Evolutionary conservation across 1,140 invertebrate species (phyloP), one percentile per base, ranked within the genome.

Genomic region (Zaprionus ornatus): DNA sequence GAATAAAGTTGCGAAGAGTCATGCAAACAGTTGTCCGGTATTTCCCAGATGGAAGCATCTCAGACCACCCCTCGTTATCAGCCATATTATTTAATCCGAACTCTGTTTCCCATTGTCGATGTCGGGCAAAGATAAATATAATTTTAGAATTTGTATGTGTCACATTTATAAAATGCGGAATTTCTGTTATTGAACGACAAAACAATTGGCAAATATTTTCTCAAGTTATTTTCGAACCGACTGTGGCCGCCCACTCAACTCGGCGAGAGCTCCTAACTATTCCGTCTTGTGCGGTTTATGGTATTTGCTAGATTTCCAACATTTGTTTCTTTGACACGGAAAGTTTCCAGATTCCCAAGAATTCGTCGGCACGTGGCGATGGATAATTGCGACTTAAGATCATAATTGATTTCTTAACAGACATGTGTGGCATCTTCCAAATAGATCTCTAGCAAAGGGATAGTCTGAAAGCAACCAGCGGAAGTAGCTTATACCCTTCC

Each of bases 81-180:
- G 79, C 72, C n/a, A 23, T 75, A 76, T 75, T 83, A 83, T 83
- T 79, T 75, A 83, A 83, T 63, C 48, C 55, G 9, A 66, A 74
- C 50, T 82, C 68, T 62, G 54, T 42, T 7, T 27, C 10, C 19
- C 50, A 66, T 57, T 65, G 60, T 65, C 42, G 13, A 65, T 10
- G 29, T 23, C 54, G 45, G 23, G 56, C 29, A 15, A 63, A 59
- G 15, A 62, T 32, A 74, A 32, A 67, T 52, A 80, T 29, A 37
- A 63, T 6, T 17, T n/a, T 32, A 50, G 17, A 3, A 54, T 12
- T 64, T 64, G 82, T 70, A 69, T 84, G 78, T 84, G 64, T 57
- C 64, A 55, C 80, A 84, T 73, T 62, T 64, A 54, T 81, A 35
- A 68, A 71, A 85, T 78, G 66, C 82, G 82, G 82, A 84, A 84